Percentiles rank a stretch among this genome's conserved stretches.
These are phyloP conservation scores for Microtus montanus DNA, from an alignment of 2,113 vertebrate genomes.

Conservation along the genomic window DNA sequence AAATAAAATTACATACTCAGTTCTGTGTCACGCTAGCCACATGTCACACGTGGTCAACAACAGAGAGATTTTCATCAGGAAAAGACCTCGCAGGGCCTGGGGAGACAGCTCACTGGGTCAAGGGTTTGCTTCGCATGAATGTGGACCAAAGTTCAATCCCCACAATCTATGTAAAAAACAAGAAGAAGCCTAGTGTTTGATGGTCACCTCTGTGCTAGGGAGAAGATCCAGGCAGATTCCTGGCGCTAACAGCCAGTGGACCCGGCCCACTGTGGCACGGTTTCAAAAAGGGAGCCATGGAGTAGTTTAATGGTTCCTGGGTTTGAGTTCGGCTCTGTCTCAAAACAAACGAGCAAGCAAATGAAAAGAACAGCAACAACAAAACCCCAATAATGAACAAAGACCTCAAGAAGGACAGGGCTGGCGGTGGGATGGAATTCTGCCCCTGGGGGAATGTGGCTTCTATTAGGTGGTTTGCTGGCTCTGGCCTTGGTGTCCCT, in stretches of 20 bases:
- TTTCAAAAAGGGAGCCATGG: background rate
- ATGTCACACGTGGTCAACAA: background rate
- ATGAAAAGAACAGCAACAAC: background rate
- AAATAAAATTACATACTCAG: background rate
- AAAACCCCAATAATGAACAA: background rate
- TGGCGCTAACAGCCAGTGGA: background rate
- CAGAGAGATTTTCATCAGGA: background rate
- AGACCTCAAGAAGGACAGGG: background rate
- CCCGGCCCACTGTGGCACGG: background rate
- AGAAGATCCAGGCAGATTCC: background rate
- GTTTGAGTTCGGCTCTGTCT: background rate
- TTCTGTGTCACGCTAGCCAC: background rate
- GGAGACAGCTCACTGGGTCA: background rate
- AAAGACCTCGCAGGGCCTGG: background rate
- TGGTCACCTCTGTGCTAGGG: too few species aligned
- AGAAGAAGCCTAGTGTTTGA: background rate
- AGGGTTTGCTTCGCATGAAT: background rate
- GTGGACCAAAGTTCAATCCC: background rate
- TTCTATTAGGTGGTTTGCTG: background rate
- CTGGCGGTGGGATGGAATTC: background rate
- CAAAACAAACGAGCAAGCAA: background rate
- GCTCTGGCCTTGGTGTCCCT: background rate
- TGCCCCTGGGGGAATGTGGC: background rate
- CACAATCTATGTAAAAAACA: background rate
- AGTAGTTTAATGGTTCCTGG: background rate